These are phyloP conservation scores for Momotus momota DNA, from an alignment of 2,797 vertebrate genomes.

Conservation along the genomic window DNA sequence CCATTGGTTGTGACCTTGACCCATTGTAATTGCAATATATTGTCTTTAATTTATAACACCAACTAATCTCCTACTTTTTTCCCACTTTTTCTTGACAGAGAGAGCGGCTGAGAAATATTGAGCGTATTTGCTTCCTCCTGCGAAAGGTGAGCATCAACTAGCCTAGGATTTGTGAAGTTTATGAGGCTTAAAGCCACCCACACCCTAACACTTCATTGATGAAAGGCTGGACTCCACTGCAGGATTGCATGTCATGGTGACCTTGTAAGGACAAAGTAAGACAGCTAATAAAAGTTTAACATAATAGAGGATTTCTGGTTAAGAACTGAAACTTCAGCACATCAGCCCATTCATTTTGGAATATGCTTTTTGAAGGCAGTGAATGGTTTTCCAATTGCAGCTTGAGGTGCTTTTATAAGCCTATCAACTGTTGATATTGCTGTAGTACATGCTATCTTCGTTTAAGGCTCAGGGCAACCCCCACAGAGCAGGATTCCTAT, in stretches of 20 bases:
- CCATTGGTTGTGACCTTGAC: not conserved
- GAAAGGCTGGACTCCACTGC: not conserved
- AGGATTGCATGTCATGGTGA: not conserved
- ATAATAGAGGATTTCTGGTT: not conserved
- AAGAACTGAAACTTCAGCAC: not conserved
- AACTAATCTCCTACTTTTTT: not conserved
- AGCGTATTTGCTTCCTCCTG: slow-evolving; percentile 96
- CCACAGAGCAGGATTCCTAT: too few species aligned
- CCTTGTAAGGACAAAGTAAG: slow-evolving; percentile 18
- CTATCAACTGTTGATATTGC: not conserved
- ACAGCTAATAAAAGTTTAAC: not conserved
- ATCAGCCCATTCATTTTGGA: not conserved
- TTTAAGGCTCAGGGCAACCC: too few species aligned
- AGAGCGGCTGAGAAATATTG: slow-evolving; percentile 95
- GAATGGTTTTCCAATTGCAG: not conserved
- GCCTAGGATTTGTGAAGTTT: not conserved
- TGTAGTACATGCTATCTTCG: not conserved
- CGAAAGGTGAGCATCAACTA: slow-evolving; percentile 87
- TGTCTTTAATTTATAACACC: not conserved
- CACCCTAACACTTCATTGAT: not conserved
- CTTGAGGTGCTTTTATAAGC: not conserved
- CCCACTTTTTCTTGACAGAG: slow-evolving; percentile 79
- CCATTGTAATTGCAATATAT: not conserved
- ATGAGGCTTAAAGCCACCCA: not conserved
- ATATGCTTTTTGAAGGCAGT: not conserved